These are phyloP conservation scores for Galbula dea DNA, from an alignment of 2,113 vertebrate genomes.

Conservation along the genomic window DNA sequence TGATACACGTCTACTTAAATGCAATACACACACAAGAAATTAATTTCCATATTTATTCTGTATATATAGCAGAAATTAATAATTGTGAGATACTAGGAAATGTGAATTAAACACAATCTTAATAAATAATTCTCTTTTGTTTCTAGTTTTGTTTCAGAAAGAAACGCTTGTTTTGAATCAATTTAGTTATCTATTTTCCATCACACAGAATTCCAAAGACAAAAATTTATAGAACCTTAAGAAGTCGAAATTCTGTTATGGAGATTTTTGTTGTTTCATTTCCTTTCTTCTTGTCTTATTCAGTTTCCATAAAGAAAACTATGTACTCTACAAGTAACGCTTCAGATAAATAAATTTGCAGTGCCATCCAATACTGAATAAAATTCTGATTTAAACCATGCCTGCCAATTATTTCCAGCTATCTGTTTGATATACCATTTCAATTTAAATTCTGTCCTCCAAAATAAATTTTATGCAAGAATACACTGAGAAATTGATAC, in stretches of 20 bases:
- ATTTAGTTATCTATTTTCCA: neutral
- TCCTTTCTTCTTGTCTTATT: neutral
- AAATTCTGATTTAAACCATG: slow-evolving; percentile 27
- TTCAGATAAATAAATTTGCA: slow-evolving; percentile 34
- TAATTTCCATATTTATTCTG: neutral
- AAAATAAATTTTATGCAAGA: neutral
- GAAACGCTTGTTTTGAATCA: neutral
- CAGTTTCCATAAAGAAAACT: neutral
- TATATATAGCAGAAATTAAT: neutral
- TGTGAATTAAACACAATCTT: neutral
- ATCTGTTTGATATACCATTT: neutral
- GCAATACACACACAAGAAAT: neutral
- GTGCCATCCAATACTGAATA: neutral
- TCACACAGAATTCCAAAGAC: neutral
- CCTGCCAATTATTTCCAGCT: slow-evolving; percentile 31
- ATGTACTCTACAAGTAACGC: neutral
- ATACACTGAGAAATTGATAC: neutral
- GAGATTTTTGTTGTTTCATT: slow-evolving; percentile 16
- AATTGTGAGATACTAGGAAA: neutral
- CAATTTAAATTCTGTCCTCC: slow-evolving; percentile 12
- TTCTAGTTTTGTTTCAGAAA: neutral
- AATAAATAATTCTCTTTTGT: neutral
- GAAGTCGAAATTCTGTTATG: neutral
- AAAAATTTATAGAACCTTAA: neutral
- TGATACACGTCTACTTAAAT: neutral